phyloP scores from a whole-genome alignment of 2,113 vertebrate genomes.

The Crotalus horridus region DNA sequence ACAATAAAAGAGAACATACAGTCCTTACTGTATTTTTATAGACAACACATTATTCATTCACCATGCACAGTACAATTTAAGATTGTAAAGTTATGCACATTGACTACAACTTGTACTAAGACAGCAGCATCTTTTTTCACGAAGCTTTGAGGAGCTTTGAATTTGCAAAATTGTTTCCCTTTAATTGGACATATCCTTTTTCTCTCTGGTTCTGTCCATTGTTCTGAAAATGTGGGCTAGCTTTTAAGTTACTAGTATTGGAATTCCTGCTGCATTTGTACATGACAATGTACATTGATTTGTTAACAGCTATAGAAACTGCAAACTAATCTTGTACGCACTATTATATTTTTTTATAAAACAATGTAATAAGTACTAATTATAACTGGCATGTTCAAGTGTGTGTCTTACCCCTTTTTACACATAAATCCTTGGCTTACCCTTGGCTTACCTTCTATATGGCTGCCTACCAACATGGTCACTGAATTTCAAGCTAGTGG shows the following conservation, averaged over 20 bases:
- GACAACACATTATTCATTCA: background rate
- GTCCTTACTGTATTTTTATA: background rate
- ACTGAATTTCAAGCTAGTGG: slow-evolving; percentile 91
- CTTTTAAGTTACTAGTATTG: slow-evolving; percentile 67
- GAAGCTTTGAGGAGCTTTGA: slow-evolving; percentile 42
- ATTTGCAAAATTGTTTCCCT: slow-evolving; percentile 73
- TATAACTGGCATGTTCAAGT: slow-evolving; percentile 87
- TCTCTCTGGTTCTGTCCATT: slow-evolving; percentile 68
- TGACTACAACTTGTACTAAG: background rate
- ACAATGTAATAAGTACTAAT: slow-evolving; percentile 75
- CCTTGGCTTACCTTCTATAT: slow-evolving; percentile 81
- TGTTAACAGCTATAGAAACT: slow-evolving; percentile 73
- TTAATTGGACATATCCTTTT: slow-evolving; percentile 66
- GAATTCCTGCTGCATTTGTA: slow-evolving; percentile 72
- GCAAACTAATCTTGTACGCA: slow-evolving; percentile 76
- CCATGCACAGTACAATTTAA: background rate
- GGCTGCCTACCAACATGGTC: slow-evolving; percentile 81
- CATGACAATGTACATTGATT: slow-evolving; percentile 70
- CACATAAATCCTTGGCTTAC: slow-evolving; percentile 72
- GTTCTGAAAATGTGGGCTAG: slow-evolving; percentile 64
- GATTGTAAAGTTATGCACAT: background rate
- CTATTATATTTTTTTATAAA: slow-evolving; percentile 64
- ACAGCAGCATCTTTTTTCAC: slow-evolving; percentile 36
- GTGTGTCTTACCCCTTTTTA: slow-evolving; percentile 85
- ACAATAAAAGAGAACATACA: background rate